Percentiles rank a stretch among this genome's conserved stretches.
These are phyloP conservation scores for Pseudomyrmex dendroicus DNA, from an alignment of 1,140 invertebrate genomes.

Conservation along the genomic window DNA sequence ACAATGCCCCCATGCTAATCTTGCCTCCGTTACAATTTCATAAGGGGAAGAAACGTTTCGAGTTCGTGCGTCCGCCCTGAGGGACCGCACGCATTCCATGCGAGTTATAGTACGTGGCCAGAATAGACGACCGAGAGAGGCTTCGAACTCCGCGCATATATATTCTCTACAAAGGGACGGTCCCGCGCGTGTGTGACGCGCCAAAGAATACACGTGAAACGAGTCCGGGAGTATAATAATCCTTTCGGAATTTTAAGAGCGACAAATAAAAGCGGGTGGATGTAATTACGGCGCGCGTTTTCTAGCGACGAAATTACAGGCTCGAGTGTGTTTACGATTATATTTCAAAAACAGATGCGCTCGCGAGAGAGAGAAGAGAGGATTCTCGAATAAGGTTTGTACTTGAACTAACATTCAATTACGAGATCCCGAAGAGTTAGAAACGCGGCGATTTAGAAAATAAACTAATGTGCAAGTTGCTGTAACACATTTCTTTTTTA, in stretches of 20 bases:
- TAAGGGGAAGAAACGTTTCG: conserved; percentile 74
- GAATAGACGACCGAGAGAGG: conserved; percentile 55
- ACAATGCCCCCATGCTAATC: conserved; percentile 78
- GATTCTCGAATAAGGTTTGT: not conserved
- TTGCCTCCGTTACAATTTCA: conserved; percentile 76
- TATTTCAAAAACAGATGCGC: not conserved
- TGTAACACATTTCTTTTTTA: not conserved
- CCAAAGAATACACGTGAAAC: conserved; percentile 59
- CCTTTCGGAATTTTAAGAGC: conserved; percentile 24
- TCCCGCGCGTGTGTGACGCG: conserved; percentile 24
- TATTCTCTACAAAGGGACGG: conserved; percentile 60
- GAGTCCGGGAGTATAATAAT: conserved; percentile 19
- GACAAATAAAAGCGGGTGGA: conserved; percentile 5
- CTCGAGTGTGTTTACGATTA: not conserved
- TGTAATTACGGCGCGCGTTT: conserved; percentile 24
- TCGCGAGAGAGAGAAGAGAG: not conserved
- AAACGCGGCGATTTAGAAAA: conserved; percentile 2
- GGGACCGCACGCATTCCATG: conserved; percentile 62
- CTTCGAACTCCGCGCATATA: conserved; percentile 3
- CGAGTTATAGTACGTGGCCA: conserved; percentile 68
- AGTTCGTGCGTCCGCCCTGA: conserved; percentile 61
- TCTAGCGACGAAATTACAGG: not conserved
- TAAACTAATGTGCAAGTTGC: not conserved
- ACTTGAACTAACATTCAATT: no score
- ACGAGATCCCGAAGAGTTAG: not conserved